These are phyloP conservation scores for Galeopterus variegatus DNA, from an alignment of 2,113 vertebrate species.

Conservation along the genomic window DNA sequence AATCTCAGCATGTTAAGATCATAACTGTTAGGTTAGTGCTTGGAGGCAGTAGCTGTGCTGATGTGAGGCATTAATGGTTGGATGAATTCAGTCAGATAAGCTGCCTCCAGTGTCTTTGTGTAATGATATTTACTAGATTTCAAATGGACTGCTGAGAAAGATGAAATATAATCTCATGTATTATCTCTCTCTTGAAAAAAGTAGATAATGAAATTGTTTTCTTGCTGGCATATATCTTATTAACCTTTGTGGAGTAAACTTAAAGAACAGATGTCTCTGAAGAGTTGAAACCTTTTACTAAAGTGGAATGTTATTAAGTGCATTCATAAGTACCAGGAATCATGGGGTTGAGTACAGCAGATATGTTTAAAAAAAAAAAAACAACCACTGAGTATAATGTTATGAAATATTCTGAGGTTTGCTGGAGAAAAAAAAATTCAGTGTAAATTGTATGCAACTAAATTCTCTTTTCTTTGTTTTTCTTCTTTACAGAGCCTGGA, in stretches of 20 bases:
- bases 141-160: constrained; percentile 83
- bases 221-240: constrained; percentile 74
- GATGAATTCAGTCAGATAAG: constrained; percentile 78
- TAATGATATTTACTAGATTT: constrained; percentile 83
- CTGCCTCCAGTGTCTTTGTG: constrained; percentile 71
- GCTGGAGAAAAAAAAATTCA: not conserved
- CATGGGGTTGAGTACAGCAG: not conserved
- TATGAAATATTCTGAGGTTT: not conserved
- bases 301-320: constrained; percentile 25
- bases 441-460: not conserved
- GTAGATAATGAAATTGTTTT: constrained; percentile 82
- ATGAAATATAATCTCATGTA: constrained; percentile 80
- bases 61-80: constrained; percentile 73
- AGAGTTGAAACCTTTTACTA: constrained; percentile 55
- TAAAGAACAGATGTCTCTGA: constrained; percentile 58
- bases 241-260: constrained; percentile 63
- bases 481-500: constrained; percentile 91
- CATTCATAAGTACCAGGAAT: constrained; percentile 24
- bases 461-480: constrained; percentile 29
- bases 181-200: constrained; percentile 80
- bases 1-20: constrained; percentile 77
- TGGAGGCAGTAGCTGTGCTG: constrained; percentile 75
- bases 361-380: not conserved
- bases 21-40: constrained; percentile 79
- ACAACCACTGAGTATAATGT: constrained; percentile 30